These are phyloP conservation scores for Ammospiza caudacuta DNA, from an alignment of 2,113 vertebrate species.

Conservation along the genomic window DNA sequence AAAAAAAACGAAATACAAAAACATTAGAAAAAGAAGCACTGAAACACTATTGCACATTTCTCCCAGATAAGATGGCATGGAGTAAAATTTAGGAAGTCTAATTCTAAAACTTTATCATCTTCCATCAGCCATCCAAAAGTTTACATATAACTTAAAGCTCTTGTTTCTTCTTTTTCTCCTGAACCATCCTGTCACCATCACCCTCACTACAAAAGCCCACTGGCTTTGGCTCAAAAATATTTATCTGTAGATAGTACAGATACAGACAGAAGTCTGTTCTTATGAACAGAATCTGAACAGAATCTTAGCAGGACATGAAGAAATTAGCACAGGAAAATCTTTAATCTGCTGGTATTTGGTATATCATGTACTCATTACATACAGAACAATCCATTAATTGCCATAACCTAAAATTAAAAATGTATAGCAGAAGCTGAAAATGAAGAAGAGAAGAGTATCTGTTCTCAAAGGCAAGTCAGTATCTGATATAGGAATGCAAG, in stretches of 20 bases:
- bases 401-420: neutral
- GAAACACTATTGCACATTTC: neutral
- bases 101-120: neutral
- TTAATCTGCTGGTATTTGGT: neutral
- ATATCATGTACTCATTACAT: neutral
- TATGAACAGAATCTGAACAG: neutral
- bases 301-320: neutral
- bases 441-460: neutral
- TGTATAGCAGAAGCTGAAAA: neutral
- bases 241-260: neutral
- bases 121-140: neutral
- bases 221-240: neutral
- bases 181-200: neutral
- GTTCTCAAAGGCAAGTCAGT: no score
- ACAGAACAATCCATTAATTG: neutral
- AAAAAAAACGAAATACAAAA: neutral
- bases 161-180: neutral
- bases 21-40: rapidly evolving
- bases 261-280: neutral
- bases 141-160: neutral
- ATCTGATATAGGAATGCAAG: neutral
- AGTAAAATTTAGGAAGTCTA: neutral
- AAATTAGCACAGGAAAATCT: neutral
- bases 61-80: neutral
- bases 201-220: neutral